Evolutionary conservation across 1,140 invertebrate genomes (phyloP), one percentile per base, ranked within the genome.

Genomic region (Drosophila simulans): DNA sequence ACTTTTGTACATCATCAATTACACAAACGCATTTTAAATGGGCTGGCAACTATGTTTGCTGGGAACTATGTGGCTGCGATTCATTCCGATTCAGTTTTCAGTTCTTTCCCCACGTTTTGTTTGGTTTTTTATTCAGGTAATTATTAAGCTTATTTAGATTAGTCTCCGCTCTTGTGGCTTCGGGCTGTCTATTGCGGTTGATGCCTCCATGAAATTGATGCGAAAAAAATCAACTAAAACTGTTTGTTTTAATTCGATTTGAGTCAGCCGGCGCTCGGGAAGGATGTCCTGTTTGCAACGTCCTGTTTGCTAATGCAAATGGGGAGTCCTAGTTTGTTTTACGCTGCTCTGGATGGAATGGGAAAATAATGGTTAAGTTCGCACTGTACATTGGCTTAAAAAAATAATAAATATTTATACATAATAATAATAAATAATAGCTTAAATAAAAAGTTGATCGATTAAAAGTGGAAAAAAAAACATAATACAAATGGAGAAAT

Each of bases 211-310:
- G 15, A 74, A 58, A 75, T 54, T 25, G 49, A 73, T 37, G 57
- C 34, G 43, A 58, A 58, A 49, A 57, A 80, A 46, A 34, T 17
- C 17, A 55, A 55, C 57, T 37, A 40, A 82, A 83, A 88, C 43
- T 79, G 83, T 83, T 64, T 49, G 58, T 86, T 70, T 81, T 81
- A 88, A 82, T 88, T 82, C 73, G 62, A 78, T 86, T 88, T 59
- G 40, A 76, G 57, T 37, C 13, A 17, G 40, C 15, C 48, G 37
- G 34, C 20, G 48, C 25, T 5, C 40, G 11, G 43, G 20, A 31
- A 39, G 45, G 40, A 51, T 42, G 65, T 31, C 31, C 31, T 58
- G 62, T 60, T 72, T 80, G 57, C 76, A 27, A 22, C 66, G 27
- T 55, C 63, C 53, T 39, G 48, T 34, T 42, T 48, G 52, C 42